These are phyloP conservation scores for Anser brachyrhynchus DNA, from an alignment of 2,113 vertebrate species.

Conservation along the genomic window DNA sequence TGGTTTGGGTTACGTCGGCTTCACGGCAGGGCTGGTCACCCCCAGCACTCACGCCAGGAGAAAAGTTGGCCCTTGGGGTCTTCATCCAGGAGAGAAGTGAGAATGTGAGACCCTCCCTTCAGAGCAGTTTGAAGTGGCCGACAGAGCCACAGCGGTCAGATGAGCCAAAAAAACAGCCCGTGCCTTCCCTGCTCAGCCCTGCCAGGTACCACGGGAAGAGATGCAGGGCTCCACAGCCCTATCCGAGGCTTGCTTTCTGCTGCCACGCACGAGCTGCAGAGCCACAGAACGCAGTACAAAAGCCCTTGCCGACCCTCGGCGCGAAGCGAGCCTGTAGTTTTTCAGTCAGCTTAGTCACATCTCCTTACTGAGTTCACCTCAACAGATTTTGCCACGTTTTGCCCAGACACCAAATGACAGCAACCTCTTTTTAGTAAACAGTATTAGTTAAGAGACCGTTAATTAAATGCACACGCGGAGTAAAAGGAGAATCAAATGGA, in stretches of 20 bases:
- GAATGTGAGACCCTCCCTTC: background rate
- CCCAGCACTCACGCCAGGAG: background rate
- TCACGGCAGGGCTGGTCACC: background rate
- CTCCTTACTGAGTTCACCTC: background rate
- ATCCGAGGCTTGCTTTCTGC: background rate
- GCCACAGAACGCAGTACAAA: background rate
- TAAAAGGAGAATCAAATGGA: background rate
- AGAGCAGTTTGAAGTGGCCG: background rate
- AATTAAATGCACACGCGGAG: background rate
- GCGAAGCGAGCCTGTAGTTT: no score
- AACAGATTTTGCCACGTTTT: background rate
- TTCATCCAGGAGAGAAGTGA: background rate
- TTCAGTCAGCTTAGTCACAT: background rate
- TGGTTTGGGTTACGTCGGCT: rapidly evolving
- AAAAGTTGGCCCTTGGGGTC: background rate
- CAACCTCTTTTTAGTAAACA: background rate
- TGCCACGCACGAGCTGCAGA: no score
- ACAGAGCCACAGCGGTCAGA: background rate
- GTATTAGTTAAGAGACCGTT: background rate
- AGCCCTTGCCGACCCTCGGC: background rate
- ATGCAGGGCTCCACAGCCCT: background rate
- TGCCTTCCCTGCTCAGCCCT: background rate
- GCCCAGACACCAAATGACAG: background rate
- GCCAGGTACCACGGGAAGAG: no score
- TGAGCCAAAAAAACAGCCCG: background rate